Evolutionary conservation across 2,888 invertebrate species (phyloP).

Genomic region (Parnassius glacialis): DNA sequence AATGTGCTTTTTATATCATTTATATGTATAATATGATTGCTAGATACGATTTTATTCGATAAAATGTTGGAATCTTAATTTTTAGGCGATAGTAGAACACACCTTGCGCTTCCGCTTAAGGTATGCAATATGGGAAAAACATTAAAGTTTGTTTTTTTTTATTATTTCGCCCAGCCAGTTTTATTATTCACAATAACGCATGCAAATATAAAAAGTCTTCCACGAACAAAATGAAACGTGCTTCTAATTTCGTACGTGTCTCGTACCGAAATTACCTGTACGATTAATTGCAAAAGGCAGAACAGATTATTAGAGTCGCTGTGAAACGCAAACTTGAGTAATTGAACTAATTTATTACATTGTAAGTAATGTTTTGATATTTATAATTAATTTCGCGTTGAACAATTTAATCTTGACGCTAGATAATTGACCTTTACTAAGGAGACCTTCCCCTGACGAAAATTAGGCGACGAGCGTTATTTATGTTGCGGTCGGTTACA

Average conservation of each 20-base stretch:
- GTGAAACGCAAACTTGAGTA: background rate
- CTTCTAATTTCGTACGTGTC: no score
- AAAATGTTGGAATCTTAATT: no score
- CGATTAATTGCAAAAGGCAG: background rate
- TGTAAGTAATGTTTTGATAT: conserved; percentile 4
- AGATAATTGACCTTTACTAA: conserved; percentile 18
- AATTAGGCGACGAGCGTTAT: conserved; percentile 15
- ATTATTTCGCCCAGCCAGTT: no score
- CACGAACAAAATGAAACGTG: background rate
- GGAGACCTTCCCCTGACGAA: conserved; percentile 10
- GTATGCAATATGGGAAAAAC: no score
- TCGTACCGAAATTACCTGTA: background rate
- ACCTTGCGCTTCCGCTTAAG: no score
- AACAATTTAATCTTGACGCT: conserved; percentile 18
- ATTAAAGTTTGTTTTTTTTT: no score
- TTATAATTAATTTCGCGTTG: conserved; percentile 3
- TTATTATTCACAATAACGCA: background rate
- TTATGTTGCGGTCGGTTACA: conserved; percentile 20
- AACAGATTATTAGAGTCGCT: background rate
- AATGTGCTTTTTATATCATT: no score
- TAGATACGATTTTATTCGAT: no score
- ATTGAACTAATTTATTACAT: conserved; percentile 1
- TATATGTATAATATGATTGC: no score
- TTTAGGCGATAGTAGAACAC: no score
- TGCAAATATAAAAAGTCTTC: background rate